phyloP scores from a whole-genome alignment of 2,797 vertebrate species.

The Caiman crocodilus region DNA sequence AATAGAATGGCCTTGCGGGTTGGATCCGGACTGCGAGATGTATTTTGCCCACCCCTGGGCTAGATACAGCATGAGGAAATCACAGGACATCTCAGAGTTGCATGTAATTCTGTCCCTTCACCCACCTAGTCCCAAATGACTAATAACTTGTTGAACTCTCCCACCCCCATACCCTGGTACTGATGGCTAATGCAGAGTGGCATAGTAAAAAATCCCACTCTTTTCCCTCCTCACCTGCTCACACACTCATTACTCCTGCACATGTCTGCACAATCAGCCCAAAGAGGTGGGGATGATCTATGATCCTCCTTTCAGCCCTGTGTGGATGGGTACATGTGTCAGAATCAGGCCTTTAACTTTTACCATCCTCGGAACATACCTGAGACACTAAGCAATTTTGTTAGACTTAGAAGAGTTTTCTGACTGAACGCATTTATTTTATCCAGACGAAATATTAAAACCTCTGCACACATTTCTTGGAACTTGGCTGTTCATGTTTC shows the following conservation, averaged over 20 bases:
- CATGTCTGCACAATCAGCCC: not conserved
- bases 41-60: too few relatives aligned
- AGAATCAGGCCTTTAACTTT: not conserved
- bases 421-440: conserved; percentile 9
- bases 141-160: too few relatives aligned
- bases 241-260: not conserved
- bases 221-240: not conserved
- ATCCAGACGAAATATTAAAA: conserved; percentile 17
- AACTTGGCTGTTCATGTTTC: not conserved
- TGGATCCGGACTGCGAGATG: too few relatives aligned
- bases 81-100: too few relatives aligned
- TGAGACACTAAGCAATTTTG: not conserved
- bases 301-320: not conserved
- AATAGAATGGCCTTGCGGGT: too few relatives aligned
- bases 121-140: too few relatives aligned
- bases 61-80: too few relatives aligned
- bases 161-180: too few relatives aligned
- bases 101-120: too few relatives aligned
- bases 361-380: not conserved
- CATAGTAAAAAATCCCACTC: not conserved
- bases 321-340: not conserved
- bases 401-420: not conserved
- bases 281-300: not conserved
- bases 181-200: too few relatives aligned
- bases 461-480: not conserved